Evolutionary conservation across 2,888 invertebrate genomes (phyloP).

Genomic region (Chouioia cunea): DNA sequence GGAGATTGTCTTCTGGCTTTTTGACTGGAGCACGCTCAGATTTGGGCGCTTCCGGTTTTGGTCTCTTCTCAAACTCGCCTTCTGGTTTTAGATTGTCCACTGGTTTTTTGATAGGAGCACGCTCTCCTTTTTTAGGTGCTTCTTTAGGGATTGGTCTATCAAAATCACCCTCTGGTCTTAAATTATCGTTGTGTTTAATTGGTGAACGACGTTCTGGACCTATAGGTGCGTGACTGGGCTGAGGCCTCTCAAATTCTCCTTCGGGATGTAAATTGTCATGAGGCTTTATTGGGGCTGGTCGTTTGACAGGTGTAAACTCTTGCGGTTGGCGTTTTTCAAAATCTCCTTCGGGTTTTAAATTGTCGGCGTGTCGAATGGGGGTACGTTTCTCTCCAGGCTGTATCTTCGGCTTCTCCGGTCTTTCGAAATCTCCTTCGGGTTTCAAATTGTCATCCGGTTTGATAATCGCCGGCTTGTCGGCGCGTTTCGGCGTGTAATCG

Average conservation of each 20-base stretch:
- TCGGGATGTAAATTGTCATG: slow-evolving; percentile 73
- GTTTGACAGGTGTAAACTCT: slow-evolving; percentile 64
- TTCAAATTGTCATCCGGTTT: slow-evolving; percentile 74
- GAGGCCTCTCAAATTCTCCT: slow-evolving; percentile 70
- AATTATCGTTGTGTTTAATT: slow-evolving; percentile 37
- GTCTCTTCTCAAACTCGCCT: too few species aligned
- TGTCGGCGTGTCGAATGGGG: slow-evolving; percentile 67
- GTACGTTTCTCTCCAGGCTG: slow-evolving; percentile 68
- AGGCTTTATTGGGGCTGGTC: slow-evolving; percentile 62
- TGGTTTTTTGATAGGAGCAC: slow-evolving; percentile 62
- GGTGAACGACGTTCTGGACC: slow-evolving; percentile 22
- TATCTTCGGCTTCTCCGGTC: slow-evolving; percentile 62
- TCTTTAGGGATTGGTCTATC: slow-evolving; percentile 69
- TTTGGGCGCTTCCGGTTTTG: slow-evolving; percentile 59
- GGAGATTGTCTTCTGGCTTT: too few species aligned
- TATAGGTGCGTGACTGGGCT: slow-evolving; percentile 64
- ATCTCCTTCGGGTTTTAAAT: slow-evolving; percentile 68
- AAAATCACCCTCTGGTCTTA: slow-evolving; percentile 69
- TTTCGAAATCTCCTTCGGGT: slow-evolving; percentile 71
- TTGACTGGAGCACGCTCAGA: slow-evolving; percentile 54
- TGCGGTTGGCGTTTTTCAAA: slow-evolving; percentile 69
- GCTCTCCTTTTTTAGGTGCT: slow-evolving; percentile 72
- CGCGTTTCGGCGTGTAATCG: slow-evolving; percentile 59
- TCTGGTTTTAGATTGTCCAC: slow-evolving; percentile 71
- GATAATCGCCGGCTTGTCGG: slow-evolving; percentile 68